These are phyloP conservation scores for Eumeta japonica DNA, from an alignment of 1,140 invertebrate genomes.

Conservation along the genomic window DNA sequence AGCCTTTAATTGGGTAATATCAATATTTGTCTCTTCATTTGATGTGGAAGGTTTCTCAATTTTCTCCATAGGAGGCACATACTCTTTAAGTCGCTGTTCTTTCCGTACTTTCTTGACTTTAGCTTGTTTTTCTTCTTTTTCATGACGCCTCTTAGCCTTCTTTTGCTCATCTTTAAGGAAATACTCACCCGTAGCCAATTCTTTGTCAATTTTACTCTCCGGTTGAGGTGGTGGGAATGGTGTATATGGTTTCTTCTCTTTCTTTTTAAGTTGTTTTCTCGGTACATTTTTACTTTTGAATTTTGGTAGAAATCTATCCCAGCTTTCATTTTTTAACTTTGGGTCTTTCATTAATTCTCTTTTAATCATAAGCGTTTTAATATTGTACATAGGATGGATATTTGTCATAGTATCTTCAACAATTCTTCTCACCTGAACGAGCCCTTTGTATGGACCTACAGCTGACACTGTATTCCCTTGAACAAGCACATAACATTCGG, in stretches of 20 bases:
- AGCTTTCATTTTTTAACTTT: constrained; percentile 89
- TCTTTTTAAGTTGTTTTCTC: constrained; percentile 86
- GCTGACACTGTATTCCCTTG: constrained; percentile 98
- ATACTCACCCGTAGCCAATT: constrained; percentile 94
- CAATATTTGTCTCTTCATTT: constrained; percentile 45
- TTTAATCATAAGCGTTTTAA: constrained; percentile 98
- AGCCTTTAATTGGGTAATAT: constrained; percentile 69
- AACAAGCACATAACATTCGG: constrained; percentile 95
- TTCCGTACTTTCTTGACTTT: constrained; percentile 70
- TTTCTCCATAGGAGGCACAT: constrained; percentile 78
- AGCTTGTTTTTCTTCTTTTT: constrained; percentile 73
- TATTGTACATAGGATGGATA: constrained; percentile 99
- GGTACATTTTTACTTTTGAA: constrained; percentile 92
- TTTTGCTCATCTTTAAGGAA: constrained; percentile 88
- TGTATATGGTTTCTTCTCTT: constrained; percentile 89
- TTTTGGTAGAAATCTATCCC: constrained; percentile 96
- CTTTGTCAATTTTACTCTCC: constrained; percentile 92
- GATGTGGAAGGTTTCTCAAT: constrained; percentile 15
- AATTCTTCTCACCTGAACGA: constrained; percentile 89
- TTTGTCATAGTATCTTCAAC: constrained; percentile 98
- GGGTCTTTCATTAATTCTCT: constrained; percentile 91
- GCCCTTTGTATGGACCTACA: constrained; percentile 91
- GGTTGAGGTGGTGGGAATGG: constrained; percentile 94
- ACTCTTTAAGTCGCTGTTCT: constrained; percentile 76
- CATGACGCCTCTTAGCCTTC: constrained; percentile 68